phyloP scores from a whole-genome alignment of 2,113 vertebrate species.

The Emydura subglobosa region DNA sequence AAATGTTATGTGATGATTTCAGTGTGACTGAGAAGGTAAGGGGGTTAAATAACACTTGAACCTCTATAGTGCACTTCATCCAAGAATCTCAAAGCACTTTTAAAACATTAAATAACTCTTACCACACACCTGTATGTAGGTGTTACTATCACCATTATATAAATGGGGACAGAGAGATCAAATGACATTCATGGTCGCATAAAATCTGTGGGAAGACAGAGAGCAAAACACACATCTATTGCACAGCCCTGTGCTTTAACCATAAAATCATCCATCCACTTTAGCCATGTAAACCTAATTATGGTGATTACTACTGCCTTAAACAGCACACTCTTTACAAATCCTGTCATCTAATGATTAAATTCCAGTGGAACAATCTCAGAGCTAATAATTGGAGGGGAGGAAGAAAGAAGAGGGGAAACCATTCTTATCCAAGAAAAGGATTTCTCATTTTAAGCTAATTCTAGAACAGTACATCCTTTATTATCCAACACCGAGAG shows the following conservation, averaged over 20 bases:
- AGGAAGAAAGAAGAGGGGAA: too few relatives aligned
- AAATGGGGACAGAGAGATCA: background rate
- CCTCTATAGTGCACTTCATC: background rate
- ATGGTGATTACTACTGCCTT: background rate
- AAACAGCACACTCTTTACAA: background rate
- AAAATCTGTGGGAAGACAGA: background rate
- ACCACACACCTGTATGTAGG: background rate
- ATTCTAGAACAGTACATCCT: constrained; percentile 53
- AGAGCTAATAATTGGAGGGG: background rate
- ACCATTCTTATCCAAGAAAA: background rate
- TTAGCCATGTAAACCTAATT: background rate
- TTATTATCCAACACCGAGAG: constrained; percentile 32
- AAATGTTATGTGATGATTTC: background rate
- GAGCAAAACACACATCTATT: background rate
- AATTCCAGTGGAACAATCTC: constrained; percentile 5
- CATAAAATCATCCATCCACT: constrained; percentile 13
- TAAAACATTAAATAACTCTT: background rate
- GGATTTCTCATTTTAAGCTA: constrained; percentile 48
- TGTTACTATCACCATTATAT: background rate
- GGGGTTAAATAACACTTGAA: background rate
- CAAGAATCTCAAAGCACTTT: background rate
- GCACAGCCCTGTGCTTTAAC: accelerated
- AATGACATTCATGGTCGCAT: background rate
- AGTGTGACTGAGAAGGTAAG: background rate
- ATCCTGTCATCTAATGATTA: background rate